Evolutionary conservation across 37 sponge, comb jelly and placozoan species (phyloP).

Genomic region (Beroe forskalii): DNA sequence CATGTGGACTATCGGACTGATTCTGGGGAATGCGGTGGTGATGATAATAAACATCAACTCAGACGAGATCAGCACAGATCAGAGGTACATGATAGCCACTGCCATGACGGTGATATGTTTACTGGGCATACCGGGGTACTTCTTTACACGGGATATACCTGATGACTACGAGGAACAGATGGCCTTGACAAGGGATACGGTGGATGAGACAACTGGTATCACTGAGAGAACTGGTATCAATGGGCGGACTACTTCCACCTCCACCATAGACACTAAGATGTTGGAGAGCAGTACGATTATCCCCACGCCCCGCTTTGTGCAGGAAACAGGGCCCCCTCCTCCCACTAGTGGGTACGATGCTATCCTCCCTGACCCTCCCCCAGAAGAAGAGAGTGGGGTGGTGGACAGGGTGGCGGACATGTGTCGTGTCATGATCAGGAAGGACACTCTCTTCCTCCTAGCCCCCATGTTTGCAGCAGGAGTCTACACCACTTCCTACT

Average conservation of each 20-base stretch:
- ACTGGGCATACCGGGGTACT: conserved; percentile 51
- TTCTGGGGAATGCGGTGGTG: conserved; percentile 9
- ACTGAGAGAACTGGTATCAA: background rate
- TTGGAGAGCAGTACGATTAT: background rate
- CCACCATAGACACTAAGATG: background rate
- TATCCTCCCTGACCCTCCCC: background rate
- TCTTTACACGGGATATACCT: conserved; percentile 26
- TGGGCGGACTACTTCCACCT: background rate
- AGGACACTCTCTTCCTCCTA: conserved; percentile 1
- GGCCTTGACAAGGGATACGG: background rate
- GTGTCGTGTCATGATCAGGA: conserved; percentile 36
- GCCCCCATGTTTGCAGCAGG: conserved; percentile 58
- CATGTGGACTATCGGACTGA: conserved; percentile 18
- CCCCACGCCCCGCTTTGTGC: background rate
- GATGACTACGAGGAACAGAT: background rate
- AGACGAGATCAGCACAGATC: background rate
- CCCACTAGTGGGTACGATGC: background rate
- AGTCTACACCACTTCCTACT: conserved; percentile 55
- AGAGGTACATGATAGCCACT: conserved; percentile 23
- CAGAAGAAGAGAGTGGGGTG: background rate
- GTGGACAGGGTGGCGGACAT: background rate
- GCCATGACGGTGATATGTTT: background rate
- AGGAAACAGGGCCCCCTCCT: background rate
- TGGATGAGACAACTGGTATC: background rate
- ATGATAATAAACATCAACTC: conserved; percentile 25